Percentiles rank a stretch among this genome's conserved stretches.
Evolutionary conservation across 2,797 vertebrate species (phyloP).

Genomic region (Pogoniulus pusillus): DNA sequence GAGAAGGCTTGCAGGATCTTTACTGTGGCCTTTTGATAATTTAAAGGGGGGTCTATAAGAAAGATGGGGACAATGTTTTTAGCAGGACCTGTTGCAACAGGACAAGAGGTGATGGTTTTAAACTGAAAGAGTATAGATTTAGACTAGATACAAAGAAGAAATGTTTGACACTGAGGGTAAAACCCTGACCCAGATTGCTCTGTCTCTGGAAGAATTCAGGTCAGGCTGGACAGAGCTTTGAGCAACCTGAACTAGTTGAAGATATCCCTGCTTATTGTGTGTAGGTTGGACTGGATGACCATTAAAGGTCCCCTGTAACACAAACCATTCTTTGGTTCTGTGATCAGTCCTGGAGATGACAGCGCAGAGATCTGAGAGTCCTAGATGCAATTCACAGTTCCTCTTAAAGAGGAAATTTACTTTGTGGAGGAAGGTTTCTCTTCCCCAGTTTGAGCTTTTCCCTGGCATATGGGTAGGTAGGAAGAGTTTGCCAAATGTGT

Average conservation of each 20-base stretch:
- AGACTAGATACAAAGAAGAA: background rate
- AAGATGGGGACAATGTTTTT: background rate
- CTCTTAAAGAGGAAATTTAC: background rate
- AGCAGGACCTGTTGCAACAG: background rate
- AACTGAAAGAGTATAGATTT: background rate
- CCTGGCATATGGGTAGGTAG: constrained; percentile 61
- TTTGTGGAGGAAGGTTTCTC: constrained; percentile 38
- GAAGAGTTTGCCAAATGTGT: constrained; percentile 61
- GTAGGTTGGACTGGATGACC: no score
- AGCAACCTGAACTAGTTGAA: background rate
- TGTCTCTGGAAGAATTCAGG: background rate
- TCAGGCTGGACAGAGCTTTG: background rate
- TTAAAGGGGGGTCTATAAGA: background rate
- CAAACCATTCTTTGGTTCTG: background rate
- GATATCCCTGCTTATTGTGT: background rate
- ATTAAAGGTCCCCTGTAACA: background rate
- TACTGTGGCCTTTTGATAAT: background rate
- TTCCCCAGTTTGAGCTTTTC: constrained; percentile 38
- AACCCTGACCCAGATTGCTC: background rate
- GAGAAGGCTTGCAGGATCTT: background rate
- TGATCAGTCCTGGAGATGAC: background rate
- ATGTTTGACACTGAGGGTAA: background rate
- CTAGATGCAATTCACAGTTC: background rate
- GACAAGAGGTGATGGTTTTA: background rate
- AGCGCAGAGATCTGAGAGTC: background rate